phyloP scores from a whole-genome alignment of 2,888 invertebrate species.

The Lithophane socia region DNA sequence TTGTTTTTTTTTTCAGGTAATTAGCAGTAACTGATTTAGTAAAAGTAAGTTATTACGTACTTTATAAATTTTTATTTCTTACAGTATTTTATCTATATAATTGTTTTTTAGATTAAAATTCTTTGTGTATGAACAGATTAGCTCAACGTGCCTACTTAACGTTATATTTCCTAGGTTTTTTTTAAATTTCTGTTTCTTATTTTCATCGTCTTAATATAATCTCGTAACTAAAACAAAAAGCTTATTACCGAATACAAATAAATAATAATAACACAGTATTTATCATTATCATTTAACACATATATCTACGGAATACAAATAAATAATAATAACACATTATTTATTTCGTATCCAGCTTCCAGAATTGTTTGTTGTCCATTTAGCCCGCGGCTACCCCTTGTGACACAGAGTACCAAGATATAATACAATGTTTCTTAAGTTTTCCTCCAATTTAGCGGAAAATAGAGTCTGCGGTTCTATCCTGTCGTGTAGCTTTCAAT shows the following conservation, averaged over 20 bases:
- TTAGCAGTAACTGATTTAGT: neutral
- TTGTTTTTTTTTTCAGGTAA: slow-evolving; percentile 47
- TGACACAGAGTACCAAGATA: neutral
- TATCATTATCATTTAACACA: too few species aligned
- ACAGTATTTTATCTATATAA: neutral
- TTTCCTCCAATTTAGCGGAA: neutral
- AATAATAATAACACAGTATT: slow-evolving; percentile 2
- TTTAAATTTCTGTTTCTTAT: neutral
- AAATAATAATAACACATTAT: slow-evolving; percentile 1
- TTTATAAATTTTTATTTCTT: neutral
- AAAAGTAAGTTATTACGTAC: slow-evolving; percentile 13
- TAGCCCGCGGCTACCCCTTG: slow-evolving; percentile 5
- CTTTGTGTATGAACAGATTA: neutral
- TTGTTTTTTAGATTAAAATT: too few species aligned
- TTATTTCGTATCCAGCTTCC: neutral
- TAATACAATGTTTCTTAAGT: neutral
- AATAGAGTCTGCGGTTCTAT: neutral
- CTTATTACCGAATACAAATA: neutral
- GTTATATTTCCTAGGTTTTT: neutral
- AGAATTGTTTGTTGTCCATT: slow-evolving; percentile 12
- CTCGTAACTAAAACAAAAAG: neutral
- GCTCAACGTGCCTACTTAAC: too few species aligned
- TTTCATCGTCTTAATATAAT: neutral
- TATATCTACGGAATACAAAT: neutral
- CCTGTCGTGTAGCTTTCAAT: neutral